phyloP scores from a whole-genome alignment of 2,797 vertebrate species.

The Artibeus jamaicensis region DNA sequence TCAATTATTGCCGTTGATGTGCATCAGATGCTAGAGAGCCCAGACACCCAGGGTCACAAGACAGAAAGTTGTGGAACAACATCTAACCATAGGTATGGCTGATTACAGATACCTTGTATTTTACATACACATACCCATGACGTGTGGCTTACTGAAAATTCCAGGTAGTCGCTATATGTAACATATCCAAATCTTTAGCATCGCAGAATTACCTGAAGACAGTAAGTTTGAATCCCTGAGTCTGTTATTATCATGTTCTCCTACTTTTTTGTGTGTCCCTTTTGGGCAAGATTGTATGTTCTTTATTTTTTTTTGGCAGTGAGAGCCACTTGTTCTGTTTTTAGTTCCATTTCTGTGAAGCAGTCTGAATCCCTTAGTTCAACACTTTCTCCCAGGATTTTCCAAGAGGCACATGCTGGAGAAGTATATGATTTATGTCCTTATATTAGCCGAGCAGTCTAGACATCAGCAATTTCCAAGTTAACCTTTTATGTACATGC shows the following conservation, averaged over 20 bases:
- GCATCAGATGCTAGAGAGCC: background rate
- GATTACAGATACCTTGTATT: background rate
- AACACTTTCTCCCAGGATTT: background rate
- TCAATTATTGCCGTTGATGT: background rate
- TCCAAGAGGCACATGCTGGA: background rate
- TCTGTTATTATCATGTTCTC: background rate
- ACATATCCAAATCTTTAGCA: background rate
- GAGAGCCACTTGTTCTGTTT: slow-evolving; percentile 28
- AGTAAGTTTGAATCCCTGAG: background rate
- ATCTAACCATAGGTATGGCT: background rate
- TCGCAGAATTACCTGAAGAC: background rate
- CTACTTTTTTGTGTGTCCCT: background rate
- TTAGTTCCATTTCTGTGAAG: slow-evolving; percentile 34
- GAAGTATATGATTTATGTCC: background rate
- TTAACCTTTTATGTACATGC: slow-evolving; percentile 11
- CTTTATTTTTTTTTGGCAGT: background rate
- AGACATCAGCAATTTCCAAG: background rate
- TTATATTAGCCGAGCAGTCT: background rate
- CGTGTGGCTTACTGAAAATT: background rate
- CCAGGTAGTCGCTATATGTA: background rate
- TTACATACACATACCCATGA: background rate
- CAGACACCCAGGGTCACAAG: background rate
- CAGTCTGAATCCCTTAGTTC: background rate
- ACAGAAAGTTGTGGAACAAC: background rate
- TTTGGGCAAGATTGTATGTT: slow-evolving; percentile 12